Base-by-base conservation (phyloP, 1,140 invertebrate species). In the Rhyacophila brunnea region DNA sequence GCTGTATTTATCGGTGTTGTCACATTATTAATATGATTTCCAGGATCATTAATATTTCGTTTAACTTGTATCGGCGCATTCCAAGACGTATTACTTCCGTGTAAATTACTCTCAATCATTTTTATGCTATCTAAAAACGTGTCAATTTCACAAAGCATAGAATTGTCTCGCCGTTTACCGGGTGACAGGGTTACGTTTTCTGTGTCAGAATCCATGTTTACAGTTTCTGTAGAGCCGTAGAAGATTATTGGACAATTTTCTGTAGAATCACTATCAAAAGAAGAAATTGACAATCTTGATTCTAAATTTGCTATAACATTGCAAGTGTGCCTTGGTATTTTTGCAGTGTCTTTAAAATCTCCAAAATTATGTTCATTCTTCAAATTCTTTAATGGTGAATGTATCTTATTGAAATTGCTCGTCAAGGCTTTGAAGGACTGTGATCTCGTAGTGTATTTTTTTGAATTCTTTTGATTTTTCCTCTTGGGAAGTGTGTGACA, bases 61-160 rank as follows among this genome's bases (percentile, higher is more conserved):
- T 9, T 28, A 9, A 28, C 9, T 28, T 28, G 23, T 9, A 28
- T 9, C 4, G 23, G 23, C 9, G 23, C 23, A 28, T 5, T 9
- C 23, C 23, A 28, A 28, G 3, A 3, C 9, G 23, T 3, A 5
- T 28, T 9, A 5, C 9, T 28, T 28, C 9, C 23, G 9, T 28
- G 9, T 9, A 28, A 28, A 28, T 28, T 28, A 34, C 63, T 72
- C 38, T 81, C 74, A 64, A 79, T 78, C 4, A 72, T 70, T 58
- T 81, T 77, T 2, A 81, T 79, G 71, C 75, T 80, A 35, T 73
- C 77, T 36, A 81, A 60, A 69, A 81, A 82, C 28, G 75, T 74
- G 63, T 82, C 80, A 58, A 81, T 81, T 74, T 81, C 80, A 58
- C 74, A 68, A 1, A 81, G 61, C 20, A 81, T 69, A 38, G 75